phyloP scores from a whole-genome alignment of 2,113 vertebrate species.

The Psephotus haematonotus region DNA sequence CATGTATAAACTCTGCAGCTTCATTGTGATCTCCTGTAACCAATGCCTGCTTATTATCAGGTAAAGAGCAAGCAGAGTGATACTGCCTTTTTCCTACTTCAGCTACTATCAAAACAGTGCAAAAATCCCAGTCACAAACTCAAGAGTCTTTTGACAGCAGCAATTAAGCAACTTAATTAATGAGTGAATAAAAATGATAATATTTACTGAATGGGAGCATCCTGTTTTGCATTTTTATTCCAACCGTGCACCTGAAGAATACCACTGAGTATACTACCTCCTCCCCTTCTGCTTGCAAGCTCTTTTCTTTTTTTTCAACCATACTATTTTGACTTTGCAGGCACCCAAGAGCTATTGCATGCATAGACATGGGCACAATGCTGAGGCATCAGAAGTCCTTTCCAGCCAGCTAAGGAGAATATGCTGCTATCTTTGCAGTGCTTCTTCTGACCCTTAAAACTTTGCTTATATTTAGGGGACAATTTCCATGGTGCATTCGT shows the following conservation, averaged over 20 bases:
- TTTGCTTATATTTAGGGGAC: constrained; percentile 58
- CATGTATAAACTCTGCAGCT: background rate
- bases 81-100: constrained; percentile 53
- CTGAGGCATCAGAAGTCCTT: background rate
- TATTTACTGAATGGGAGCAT: constrained; percentile 87
- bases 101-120: constrained; percentile 69
- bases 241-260: constrained; percentile 77
- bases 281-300: constrained; percentile 12
- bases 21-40: background rate
- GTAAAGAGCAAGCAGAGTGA: background rate
- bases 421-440: background rate
- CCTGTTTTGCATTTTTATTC: constrained; percentile 84
- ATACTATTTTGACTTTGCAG: background rate
- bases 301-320: background rate
- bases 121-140: constrained; percentile 76
- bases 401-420: constrained; percentile 52
- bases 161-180: constrained; percentile 92
- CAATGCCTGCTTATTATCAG: background rate
- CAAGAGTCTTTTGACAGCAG: constrained; percentile 86
- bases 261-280: constrained; percentile 19
- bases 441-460: constrained; percentile 44
- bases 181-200: constrained; percentile 87
- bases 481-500: constrained; percentile 74
- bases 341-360: background rate
- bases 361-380: background rate